Conservation (phyloP, 2,888 invertebrate species). For the Megaustenia siamemsis region DNA sequence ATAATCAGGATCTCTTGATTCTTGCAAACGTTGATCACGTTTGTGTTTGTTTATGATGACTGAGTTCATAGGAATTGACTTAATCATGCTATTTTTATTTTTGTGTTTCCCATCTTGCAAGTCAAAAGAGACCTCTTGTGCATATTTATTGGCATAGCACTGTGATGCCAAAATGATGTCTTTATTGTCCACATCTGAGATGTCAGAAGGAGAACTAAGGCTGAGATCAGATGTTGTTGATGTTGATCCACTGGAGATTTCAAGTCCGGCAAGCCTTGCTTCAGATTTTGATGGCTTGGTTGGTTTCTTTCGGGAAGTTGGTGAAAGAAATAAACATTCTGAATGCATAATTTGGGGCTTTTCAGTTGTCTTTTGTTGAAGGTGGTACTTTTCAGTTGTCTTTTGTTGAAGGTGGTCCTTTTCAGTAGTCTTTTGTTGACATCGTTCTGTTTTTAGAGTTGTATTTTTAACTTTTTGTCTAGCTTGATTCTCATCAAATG, state of each 20-base stretch:
- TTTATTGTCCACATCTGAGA: slow-evolving; percentile 38
- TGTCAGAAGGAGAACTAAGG: slow-evolving; percentile 41
- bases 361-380: background rate
- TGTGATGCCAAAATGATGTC: slow-evolving; percentile 6
- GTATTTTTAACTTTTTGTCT: background rate
- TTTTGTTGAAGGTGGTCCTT: too few species aligned
- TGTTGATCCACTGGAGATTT: slow-evolving; percentile 45
- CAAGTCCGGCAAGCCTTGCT: slow-evolving; percentile 35
- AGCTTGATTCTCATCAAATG: background rate
- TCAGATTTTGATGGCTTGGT: slow-evolving; percentile 44
- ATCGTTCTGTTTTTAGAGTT: background rate
- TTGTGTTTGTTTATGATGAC: background rate
- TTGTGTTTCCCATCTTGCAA: background rate
- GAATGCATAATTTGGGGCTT: background rate
- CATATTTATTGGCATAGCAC: slow-evolving; percentile 51
- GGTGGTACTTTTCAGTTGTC: too few species aligned
- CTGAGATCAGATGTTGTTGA: slow-evolving; percentile 44
- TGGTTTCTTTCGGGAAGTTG: background rate
- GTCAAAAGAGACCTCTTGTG: slow-evolving; percentile 15
- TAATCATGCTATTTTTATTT: background rate
- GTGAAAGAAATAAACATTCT: background rate
- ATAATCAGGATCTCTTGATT: background rate
- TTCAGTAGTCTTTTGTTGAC: background rate
- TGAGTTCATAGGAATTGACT: background rate
- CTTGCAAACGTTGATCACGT: background rate